These are phyloP conservation scores for Aegithalos caudatus DNA, from an alignment of 2,113 vertebrate species.

Conservation along the genomic window DNA sequence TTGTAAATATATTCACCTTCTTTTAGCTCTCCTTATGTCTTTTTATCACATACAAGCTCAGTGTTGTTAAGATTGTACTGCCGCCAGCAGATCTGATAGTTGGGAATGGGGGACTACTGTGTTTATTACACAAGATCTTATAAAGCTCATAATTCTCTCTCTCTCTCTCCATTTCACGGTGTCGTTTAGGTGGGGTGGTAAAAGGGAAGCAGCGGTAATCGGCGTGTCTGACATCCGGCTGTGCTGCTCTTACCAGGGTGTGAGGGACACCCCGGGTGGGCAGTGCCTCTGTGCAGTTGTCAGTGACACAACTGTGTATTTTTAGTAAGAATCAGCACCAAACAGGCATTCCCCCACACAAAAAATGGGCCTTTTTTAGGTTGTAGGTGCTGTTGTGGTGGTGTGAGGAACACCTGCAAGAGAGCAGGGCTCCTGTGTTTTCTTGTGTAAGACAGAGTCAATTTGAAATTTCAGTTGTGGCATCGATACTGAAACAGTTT, in stretches of 20 bases:
- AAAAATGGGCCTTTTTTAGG: not conserved
- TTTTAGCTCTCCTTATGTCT: constrained; percentile 3
- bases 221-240: not conserved
- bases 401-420: not conserved
- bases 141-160: not conserved
- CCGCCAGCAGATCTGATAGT: not conserved
- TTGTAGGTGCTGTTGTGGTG: not conserved
- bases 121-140: not conserved
- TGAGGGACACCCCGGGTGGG: not conserved
- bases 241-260: not conserved
- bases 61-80: not conserved
- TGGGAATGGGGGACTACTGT: not conserved
- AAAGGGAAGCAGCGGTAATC: not conserved
- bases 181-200: not conserved
- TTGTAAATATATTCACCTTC: constrained; percentile 55
- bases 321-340: not conserved
- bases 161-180: not conserved
- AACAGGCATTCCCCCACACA: rapidly evolving
- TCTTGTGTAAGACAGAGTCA: not conserved
- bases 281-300: not conserved
- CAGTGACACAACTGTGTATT: not conserved
- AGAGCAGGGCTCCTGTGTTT: not conserved
- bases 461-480: not conserved
- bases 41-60: not conserved
- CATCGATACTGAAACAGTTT: not conserved